These are phyloP conservation scores for Drosophila cardini DNA, from an alignment of 1,140 invertebrate species.

Conservation along the genomic window DNA sequence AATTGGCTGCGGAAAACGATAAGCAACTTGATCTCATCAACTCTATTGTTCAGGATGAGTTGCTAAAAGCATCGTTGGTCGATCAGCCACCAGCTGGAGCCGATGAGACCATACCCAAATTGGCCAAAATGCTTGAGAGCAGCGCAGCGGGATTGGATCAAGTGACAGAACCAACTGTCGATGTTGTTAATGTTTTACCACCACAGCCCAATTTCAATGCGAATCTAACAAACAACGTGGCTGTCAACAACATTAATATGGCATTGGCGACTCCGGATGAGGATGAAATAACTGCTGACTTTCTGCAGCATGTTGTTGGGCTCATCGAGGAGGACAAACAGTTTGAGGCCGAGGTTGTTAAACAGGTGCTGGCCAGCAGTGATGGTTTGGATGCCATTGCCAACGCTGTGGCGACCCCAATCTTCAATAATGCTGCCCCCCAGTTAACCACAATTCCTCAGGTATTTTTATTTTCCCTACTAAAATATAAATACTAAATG, in stretches of 20 bases:
- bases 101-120: slow-evolving; percentile 79
- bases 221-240: background rate
- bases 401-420: slow-evolving; percentile 51
- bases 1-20: slow-evolving; percentile 78
- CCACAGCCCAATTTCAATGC: slow-evolving; percentile 17
- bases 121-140: slow-evolving; percentile 83
- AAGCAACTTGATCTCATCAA: slow-evolving; percentile 84
- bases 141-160: slow-evolving; percentile 63
- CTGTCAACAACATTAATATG: slow-evolving; percentile 61
- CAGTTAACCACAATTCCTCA: slow-evolving; percentile 9
- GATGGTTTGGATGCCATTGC: slow-evolving; percentile 61
- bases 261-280: slow-evolving; percentile 84
- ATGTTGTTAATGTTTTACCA: background rate
- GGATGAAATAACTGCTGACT: slow-evolving; percentile 88
- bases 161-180: slow-evolving; percentile 2
- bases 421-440: slow-evolving; percentile 22
- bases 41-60: slow-evolving; percentile 70
- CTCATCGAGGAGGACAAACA: slow-evolving; percentile 88
- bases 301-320: slow-evolving; percentile 88
- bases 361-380: slow-evolving; percentile 85
- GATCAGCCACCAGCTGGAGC: slow-evolving; percentile 51
- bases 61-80: slow-evolving; percentile 60
- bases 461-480: slow-evolving; percentile 14
- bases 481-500: no score
- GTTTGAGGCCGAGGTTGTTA: slow-evolving; percentile 89